phyloP scores from a whole-genome alignment of 1,140 invertebrate species.

The Parapsyche elsis region DNA sequence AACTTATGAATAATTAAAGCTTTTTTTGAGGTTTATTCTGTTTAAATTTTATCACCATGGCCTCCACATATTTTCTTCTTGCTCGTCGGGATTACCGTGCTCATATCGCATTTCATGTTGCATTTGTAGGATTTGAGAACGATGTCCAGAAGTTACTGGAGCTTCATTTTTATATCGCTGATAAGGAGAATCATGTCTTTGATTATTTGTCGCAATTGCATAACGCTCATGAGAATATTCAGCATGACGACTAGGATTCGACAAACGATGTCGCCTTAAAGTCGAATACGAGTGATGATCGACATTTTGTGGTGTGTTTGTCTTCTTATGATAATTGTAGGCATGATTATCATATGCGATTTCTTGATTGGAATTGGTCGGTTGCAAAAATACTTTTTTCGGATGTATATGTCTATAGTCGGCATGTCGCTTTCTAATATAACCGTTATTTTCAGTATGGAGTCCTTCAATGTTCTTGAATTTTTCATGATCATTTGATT shows the following conservation, averaged over 20 bases:
- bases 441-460: not conserved
- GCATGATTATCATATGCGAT: constrained; percentile 9
- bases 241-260: not conserved
- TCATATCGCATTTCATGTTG: constrained; percentile 9
- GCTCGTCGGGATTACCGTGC: constrained; percentile 12
- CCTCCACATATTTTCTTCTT: constrained; percentile 50
- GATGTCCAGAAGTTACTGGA: not conserved
- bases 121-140: not conserved
- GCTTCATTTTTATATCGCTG: not conserved
- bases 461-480: not conserved
- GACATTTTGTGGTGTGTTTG: not conserved
- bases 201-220: not conserved
- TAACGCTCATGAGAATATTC: constrained; percentile 1
- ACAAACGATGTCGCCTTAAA: constrained; percentile 12
- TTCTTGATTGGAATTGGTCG: constrained; percentile 10
- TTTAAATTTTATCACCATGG: constrained; percentile 48
- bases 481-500: not conserved
- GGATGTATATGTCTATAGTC: constrained; percentile 54
- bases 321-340: not conserved
- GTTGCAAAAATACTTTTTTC: constrained; percentile 51
- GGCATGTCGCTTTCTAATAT: constrained; percentile 26
- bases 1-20: constrained; percentile 43
- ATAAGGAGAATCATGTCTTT: not conserved
- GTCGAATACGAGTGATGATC: constrained; percentile 1
- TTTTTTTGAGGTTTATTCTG: constrained; percentile 34